phyloP scores from a whole-genome alignment of 2,888 invertebrate species.

The Camptogramma bilineatum region DNA sequence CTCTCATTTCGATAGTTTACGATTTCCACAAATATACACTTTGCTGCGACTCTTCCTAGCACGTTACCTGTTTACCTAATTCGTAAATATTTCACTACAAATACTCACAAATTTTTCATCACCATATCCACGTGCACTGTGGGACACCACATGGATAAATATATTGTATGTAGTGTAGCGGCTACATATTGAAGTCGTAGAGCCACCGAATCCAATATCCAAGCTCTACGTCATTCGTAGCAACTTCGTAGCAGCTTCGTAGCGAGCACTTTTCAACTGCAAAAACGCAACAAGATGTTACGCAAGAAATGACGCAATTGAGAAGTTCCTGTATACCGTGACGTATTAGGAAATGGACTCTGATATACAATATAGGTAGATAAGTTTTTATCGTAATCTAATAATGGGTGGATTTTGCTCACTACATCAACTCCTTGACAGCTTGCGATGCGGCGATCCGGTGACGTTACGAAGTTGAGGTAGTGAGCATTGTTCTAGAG shows the following conservation, averaged over 20 bases:
- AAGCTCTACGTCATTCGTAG: constrained; percentile 12
- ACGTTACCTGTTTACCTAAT: background rate
- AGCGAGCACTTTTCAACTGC: constrained; percentile 8
- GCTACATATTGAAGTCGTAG: background rate
- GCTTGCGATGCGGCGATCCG: too few relatives aligned
- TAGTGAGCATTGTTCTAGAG: too few relatives aligned
- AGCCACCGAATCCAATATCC: background rate
- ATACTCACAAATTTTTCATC: constrained; percentile 1
- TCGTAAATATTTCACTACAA: background rate
- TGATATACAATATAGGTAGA: background rate
- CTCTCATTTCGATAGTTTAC: too few relatives aligned
- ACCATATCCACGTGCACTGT: background rate
- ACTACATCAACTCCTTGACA: too few relatives aligned
- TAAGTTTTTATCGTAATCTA: too few relatives aligned
- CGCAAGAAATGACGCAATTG: constrained; percentile 30
- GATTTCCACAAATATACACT: background rate
- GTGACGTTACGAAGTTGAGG: too few relatives aligned
- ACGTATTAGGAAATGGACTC: constrained; percentile 4
- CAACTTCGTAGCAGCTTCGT: constrained; percentile 2
- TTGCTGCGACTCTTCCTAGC: background rate
- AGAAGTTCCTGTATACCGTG: constrained; percentile 3
- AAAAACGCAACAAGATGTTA: constrained; percentile 12
- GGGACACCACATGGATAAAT: background rate
- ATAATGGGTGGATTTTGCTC: too few relatives aligned
- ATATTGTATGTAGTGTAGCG: too few relatives aligned